These are phyloP conservation scores for Drosophila tripunctata DNA, from an alignment of 2,888 invertebrate genomes.

Conservation along the genomic window DNA sequence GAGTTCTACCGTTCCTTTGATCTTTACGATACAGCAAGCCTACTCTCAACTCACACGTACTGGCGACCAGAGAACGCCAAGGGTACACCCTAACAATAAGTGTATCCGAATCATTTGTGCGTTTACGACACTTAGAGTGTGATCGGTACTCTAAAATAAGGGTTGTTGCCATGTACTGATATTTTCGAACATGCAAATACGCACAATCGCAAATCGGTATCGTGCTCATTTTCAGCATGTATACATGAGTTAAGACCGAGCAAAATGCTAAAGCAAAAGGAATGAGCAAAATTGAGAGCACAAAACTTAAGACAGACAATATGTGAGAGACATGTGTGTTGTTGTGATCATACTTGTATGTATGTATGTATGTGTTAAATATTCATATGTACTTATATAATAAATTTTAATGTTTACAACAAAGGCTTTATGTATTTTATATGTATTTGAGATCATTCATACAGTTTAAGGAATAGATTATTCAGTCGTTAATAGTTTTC, in stretches of 20 bases:
- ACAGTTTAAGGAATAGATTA: neutral
- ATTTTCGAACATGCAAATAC: constrained; percentile 18
- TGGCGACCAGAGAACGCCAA: no score
- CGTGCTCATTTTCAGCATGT: constrained; percentile 21
- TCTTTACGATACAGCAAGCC: no score
- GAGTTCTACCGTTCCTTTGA: no score
- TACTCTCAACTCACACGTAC: no score
- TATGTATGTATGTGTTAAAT: neutral
- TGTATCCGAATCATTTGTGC: no score
- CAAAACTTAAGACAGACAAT: no score
- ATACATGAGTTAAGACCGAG: constrained; percentile 17
- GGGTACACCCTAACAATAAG: no score
- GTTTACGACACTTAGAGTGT: no score
- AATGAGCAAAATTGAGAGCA: no score
- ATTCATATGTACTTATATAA: no score
- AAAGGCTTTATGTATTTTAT: neutral
- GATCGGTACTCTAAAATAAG: no score
- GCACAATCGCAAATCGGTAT: constrained; percentile 14
- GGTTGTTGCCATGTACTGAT: constrained; percentile 16
- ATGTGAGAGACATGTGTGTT: no score
- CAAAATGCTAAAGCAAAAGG: constrained; percentile 10
- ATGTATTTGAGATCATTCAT: neutral
- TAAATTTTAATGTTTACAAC: neutral
- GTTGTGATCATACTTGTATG: constrained; percentile 5
- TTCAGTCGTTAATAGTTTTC: neutral